Base-by-base conservation (phyloP, 92 coral and sea anemone genomes). In the Phenganax marumi region DNA sequence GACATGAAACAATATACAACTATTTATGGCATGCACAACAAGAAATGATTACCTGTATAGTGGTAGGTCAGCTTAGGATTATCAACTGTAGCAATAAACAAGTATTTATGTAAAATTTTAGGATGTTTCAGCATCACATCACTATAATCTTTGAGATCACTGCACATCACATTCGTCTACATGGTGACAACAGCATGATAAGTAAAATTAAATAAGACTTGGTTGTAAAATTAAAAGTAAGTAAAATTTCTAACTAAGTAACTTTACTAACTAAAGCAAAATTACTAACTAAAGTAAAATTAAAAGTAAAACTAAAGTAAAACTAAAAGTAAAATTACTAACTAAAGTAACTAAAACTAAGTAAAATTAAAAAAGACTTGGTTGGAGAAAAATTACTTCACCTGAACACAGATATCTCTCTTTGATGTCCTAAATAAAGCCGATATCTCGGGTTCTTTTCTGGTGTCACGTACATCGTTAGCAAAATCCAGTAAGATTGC, bases 21-120 rank as follows among this genome's bases (percentile, higher is more conserved):
- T 72, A 25, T 48, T 3, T 3, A 16, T 72, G 14, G 19, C 6
- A 72, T 49, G 22, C 13, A 46, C 23, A 48, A 7, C 17, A 17
- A 46, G 49, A 25, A 46, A 12, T 72, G 58, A 13, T 26, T 48
- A 72, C 77, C 77, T 72, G 77, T 72, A 52, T 72, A 72, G 25
- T 72, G 77, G 16, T 21, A 50, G 33, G 58, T 72, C 39, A 48
- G 14, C 25, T 72, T 72, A 17, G 54, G 55, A 57, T 72, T 57
- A 17, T 49, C 77, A 8, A 72, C 52, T 57, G 50, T 24, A 10
- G 77, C 77, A 50, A 72, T 50, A 72, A 69, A 69, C 50, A 72
- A 72, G 22, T 72, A 50, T 72, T 52, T 72, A 22, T 24, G 8
- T 24, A 72, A 50, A 8, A 17, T 46, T 49, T 72, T 72, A 26